phyloP scores from a whole-genome alignment of 1,140 invertebrate species.

The Mizuhopecten yessoensis region DNA sequence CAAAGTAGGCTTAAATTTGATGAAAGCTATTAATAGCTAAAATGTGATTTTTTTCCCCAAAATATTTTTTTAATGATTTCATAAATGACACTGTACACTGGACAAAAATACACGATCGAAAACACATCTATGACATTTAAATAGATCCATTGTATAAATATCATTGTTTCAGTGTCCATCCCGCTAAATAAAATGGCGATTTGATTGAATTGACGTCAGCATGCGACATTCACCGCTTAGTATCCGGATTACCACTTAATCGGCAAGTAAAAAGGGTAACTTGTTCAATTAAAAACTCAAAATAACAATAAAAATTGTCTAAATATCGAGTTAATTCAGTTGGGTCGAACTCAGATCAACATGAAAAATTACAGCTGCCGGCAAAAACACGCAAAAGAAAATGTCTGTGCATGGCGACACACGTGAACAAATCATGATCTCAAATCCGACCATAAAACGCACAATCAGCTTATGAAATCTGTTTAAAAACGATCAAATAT shows the following conservation, averaged over 20 bases:
- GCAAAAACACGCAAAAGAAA: conserved; percentile 11
- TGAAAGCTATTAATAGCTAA: too few species aligned
- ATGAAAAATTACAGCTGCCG: neutral
- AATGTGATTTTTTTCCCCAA: too few species aligned
- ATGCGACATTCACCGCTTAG: neutral
- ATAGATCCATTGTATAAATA: too few species aligned
- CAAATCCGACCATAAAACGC: neutral
- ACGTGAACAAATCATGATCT: neutral
- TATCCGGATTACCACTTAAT: neutral
- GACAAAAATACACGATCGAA: too few species aligned
- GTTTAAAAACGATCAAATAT: neutral
- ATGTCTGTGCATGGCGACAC: conserved; percentile 30
- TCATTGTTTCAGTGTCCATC: too few species aligned
- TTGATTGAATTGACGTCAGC: too few species aligned
- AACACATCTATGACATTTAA: too few species aligned
- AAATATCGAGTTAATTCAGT: neutral
- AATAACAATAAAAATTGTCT: neutral
- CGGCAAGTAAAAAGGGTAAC: neutral
- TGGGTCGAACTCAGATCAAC: neutral
- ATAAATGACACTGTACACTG: too few species aligned
- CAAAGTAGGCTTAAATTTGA: too few species aligned
- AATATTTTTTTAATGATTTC: too few species aligned
- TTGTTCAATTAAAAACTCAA: neutral
- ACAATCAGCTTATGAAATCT: neutral
- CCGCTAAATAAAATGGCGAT: neutral